phyloP scores from a whole-genome alignment of 2,113 vertebrate species.

The Protobothrops mucrosquamatus region DNA sequence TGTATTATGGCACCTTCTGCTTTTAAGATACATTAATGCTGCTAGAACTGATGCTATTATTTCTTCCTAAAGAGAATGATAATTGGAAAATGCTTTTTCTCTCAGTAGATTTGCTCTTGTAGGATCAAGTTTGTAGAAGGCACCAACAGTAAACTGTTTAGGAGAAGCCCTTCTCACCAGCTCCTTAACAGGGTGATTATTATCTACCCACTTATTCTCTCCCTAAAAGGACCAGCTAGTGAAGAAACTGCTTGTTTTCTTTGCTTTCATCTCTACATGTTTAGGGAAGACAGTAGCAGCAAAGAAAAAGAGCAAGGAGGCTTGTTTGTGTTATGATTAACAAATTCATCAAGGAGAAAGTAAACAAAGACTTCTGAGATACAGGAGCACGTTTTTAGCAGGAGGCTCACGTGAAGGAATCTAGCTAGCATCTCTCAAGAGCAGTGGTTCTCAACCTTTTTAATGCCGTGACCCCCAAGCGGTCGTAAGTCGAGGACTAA shows the following conservation, averaged over 20 bases:
- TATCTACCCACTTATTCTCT: background rate
- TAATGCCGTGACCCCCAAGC: too few relatives aligned
- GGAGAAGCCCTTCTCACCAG: background rate
- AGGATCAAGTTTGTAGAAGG: background rate
- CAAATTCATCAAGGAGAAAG: background rate
- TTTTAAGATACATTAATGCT: background rate
- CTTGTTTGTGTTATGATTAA: background rate
- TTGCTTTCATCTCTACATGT: background rate
- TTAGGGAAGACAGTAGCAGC: background rate
- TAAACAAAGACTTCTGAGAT: background rate
- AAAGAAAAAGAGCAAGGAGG: background rate
- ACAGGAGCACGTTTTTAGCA: background rate
- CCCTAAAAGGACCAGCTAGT: background rate
- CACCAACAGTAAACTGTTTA: background rate
- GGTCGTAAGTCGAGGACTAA: too few relatives aligned
- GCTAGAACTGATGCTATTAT: constrained; percentile 11
- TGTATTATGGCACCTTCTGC: background rate
- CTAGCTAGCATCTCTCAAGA: background rate
- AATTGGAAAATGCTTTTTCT: background rate
- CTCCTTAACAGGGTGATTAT: background rate
- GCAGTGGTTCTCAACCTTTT: too few relatives aligned
- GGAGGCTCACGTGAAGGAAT: background rate
- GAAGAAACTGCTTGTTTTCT: too few relatives aligned
- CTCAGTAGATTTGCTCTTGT: background rate
- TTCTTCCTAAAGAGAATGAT: constrained; percentile 1